phyloP scores from a whole-genome alignment of 2,113 vertebrate species.

The Hyperopisus bebe region DNA sequence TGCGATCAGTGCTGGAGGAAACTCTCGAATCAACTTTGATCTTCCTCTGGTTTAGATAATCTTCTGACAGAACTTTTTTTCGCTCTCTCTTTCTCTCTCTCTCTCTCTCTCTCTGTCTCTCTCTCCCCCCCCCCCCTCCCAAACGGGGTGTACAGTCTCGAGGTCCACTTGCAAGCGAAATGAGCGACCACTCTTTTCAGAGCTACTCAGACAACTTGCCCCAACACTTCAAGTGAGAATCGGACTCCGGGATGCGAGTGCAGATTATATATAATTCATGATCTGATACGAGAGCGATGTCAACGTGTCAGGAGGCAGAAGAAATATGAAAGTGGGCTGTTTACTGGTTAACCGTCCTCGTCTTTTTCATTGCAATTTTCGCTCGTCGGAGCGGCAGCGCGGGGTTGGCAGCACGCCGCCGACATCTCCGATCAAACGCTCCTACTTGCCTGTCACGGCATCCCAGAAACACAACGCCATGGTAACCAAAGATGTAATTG shows the following conservation, averaged over 20 bases:
- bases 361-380: conserved; percentile 43
- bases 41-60: conserved; percentile 55
- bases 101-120: not conserved
- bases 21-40: conserved; percentile 56
- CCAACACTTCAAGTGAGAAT: conserved; percentile 64
- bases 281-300: conserved; percentile 63
- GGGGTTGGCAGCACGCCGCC: conserved; percentile 32
- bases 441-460: conserved; percentile 39
- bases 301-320: conserved; percentile 66
- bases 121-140: conserved; percentile 21
- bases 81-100: not conserved
- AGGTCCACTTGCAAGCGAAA: conserved; percentile 44
- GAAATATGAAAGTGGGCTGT: conserved; percentile 67
- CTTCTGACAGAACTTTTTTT: conserved; percentile 56
- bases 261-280: conserved; percentile 73
- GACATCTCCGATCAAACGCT: conserved; percentile 51
- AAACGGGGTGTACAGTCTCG: conserved; percentile 48
- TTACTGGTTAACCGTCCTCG: conserved; percentile 59
- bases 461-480: conserved; percentile 45
- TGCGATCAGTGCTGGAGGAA: conserved; percentile 52
- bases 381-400: conserved; percentile 33
- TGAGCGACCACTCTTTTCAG: conserved; percentile 51
- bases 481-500: conserved; percentile 60
- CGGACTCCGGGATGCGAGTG: conserved; percentile 55
- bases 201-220: conserved; percentile 56